Conservation (phyloP, 2,797 vertebrate species). For the Ctenochaetus hawaiiensis region DNA sequence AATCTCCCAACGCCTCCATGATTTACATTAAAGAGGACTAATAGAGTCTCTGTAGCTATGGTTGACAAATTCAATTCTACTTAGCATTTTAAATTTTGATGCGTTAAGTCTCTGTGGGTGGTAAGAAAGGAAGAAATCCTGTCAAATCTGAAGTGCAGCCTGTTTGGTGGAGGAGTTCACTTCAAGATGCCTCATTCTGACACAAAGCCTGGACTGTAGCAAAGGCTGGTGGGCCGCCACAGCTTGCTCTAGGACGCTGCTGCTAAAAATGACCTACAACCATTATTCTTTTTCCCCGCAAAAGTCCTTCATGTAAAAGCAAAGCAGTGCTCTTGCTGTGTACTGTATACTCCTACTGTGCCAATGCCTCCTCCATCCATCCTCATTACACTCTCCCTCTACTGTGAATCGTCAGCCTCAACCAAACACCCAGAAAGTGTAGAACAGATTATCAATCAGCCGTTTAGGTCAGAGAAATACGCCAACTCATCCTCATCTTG, state of each 20-base stretch:
- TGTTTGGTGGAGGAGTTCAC: constrained; percentile 47
- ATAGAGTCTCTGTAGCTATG: constrained; percentile 62
- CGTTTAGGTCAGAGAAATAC: constrained; percentile 41
- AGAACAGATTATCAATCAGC: constrained; percentile 49
- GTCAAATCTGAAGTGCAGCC: constrained; percentile 32
- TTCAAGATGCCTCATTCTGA: constrained; percentile 32
- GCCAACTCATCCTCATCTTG: constrained; percentile 35
- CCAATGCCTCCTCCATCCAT: constrained; percentile 13
- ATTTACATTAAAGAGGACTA: constrained; percentile 70
- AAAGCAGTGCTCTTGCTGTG: constrained; percentile 22
- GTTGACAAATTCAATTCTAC: constrained; percentile 65
- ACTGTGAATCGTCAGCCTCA: constrained; percentile 38
- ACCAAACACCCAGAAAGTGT: constrained; percentile 34
- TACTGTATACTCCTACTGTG: neutral
- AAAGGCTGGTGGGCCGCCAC: constrained; percentile 11
- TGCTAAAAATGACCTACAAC: constrained; percentile 25
- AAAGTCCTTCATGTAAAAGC: constrained; percentile 12
- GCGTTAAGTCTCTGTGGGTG: constrained; percentile 42
- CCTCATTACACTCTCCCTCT: constrained; percentile 42
- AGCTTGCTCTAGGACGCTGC: constrained; percentile 2
- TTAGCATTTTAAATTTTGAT: constrained; percentile 69
- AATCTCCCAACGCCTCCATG: constrained; percentile 56
- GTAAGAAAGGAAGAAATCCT: constrained; percentile 32
- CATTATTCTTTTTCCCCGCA: neutral
- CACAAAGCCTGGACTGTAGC: constrained; percentile 44